Conservation (phyloP, 2,797 vertebrate genomes). For the Myiotriccus ornatus region DNA sequence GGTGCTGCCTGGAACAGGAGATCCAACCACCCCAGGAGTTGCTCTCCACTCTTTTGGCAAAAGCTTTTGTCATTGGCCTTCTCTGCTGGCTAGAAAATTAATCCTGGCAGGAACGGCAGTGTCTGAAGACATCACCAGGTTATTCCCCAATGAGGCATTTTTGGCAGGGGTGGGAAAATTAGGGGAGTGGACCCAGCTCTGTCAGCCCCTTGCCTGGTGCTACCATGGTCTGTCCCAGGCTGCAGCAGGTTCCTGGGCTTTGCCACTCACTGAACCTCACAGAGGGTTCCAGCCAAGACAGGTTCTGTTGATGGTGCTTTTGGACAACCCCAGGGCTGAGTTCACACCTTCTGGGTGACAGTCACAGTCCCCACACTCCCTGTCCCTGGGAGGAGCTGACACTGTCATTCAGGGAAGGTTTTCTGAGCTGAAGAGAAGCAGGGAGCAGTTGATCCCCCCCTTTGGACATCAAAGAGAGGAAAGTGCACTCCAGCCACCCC, state of each 20-base stretch:
- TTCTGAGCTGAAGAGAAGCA: fast-evolving
- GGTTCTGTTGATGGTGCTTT: background rate
- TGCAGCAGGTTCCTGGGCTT: background rate
- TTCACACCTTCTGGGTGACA: background rate
- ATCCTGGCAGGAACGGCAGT: background rate
- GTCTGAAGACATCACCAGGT: background rate
- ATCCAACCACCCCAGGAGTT: background rate
- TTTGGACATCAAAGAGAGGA: background rate
- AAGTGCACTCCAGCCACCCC: background rate
- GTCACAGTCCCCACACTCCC: background rate
- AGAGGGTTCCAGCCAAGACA: background rate
- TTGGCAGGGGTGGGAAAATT: background rate
- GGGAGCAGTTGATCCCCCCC: background rate
- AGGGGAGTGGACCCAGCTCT: background rate
- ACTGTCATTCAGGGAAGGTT: background rate
- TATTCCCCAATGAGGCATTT: background rate
- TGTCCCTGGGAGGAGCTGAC: background rate
- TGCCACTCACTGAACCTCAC: background rate
- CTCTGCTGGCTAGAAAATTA: background rate
- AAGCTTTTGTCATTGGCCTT: background rate
- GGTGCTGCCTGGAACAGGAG: background rate
- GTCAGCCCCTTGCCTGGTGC: background rate
- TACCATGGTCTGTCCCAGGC: background rate
- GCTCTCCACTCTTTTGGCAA: background rate
- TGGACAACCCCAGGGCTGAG: background rate